Evolutionary conservation across 2,888 invertebrate species (phyloP), one percentile per base, ranked within the genome.

Genomic region (Cremastinae sp.): DNA sequence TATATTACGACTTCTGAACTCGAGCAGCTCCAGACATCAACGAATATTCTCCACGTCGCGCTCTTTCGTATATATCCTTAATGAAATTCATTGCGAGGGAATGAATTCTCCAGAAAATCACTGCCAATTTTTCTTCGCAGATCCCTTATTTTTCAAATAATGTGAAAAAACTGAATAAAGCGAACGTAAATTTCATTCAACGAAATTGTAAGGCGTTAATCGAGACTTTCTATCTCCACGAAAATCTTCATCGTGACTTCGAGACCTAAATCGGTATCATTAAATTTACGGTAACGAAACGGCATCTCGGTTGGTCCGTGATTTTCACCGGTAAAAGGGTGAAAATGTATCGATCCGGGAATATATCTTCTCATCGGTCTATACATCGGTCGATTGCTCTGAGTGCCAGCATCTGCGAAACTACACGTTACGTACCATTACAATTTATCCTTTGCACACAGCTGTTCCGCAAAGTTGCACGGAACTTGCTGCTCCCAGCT

Each of bases 1-100:
- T 28, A 53, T 65, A 41, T 43, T 43, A 9, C 16, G 51, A 64
- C 64, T 53, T 51, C 41, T 28, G 18, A 65, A 65, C 64, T 59
- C 34, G 16, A 47, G 28, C 47, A 47, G 47, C 61, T 65, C 38
- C 22, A 43, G 53, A 41, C 12, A 51, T 64, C 51, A 38, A 38
- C 18, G 14, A 45, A 38, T 53, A 53, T 38, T 20, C 47, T 20
- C 10, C 18, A 51, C 41, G 18, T 22, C 8, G 5, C n/a, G 20
- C 22, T 8, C 2, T 41, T 38, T 64, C 41, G 16, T 12, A 34
- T 36, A 20, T 9, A 36, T 9, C 49, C 9, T 12, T 36, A 38
- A 49, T 36, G 9, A 51, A 62, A 38, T 49, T 62, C 62, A 62
- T 62, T 62, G 49, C 34, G 36, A 49, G 49, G 38, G 14, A 22